These are phyloP conservation scores for Tragelaphus strepsiceros DNA, from an alignment of 2,113 vertebrate species.

Conservation along the genomic window DNA sequence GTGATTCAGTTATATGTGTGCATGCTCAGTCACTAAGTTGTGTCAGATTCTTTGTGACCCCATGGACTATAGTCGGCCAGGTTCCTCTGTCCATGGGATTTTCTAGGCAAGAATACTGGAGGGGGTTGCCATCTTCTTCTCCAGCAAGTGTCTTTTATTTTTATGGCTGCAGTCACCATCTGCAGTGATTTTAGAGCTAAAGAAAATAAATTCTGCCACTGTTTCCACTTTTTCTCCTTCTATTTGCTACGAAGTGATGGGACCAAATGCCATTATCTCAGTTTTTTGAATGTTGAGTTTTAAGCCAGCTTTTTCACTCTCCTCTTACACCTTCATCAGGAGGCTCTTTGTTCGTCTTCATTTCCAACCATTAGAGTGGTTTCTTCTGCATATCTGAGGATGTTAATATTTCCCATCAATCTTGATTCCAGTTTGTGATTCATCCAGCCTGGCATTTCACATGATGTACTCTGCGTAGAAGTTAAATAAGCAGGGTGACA, in stretches of 20 bases:
- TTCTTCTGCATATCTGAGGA: neutral
- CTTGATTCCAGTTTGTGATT: neutral
- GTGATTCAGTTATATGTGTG: neutral
- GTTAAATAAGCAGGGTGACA: neutral
- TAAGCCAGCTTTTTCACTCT: neutral
- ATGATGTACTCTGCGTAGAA: neutral
- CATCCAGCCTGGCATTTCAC: neutral
- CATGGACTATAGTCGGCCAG: neutral
- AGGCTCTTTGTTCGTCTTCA: neutral
- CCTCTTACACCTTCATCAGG: neutral
- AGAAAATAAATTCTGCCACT: neutral
- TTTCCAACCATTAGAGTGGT: neutral
- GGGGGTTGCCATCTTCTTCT: neutral
- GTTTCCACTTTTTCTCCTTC: neutral
- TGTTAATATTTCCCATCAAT: neutral
- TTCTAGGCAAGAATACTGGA: neutral
- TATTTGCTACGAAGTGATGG: neutral
- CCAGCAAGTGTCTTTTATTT: neutral
- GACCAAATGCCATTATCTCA: neutral
- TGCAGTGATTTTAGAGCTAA: neutral
- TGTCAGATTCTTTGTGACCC: neutral
- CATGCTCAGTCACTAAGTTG: neutral
- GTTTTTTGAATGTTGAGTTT: neutral
- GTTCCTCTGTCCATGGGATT: neutral
- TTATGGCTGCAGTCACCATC: neutral